A percentile compares a stretch with the other conserved stretches of the same genome.
Conservation (phyloP, 1,140 invertebrate species). For the Papilio glaucus region DNA sequence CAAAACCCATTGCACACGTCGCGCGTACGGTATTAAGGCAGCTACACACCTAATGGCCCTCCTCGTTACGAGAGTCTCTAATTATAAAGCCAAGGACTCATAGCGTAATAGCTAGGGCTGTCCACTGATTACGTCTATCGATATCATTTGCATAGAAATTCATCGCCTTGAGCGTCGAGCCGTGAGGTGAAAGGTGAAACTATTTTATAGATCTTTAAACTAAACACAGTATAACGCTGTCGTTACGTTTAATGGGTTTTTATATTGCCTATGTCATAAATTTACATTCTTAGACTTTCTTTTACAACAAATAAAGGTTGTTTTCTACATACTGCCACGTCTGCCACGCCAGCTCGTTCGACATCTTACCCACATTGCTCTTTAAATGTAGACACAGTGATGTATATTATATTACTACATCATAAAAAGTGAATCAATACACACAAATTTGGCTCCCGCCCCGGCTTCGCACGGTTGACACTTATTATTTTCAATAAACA, state of each 20-base stretch:
- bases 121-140: slow-evolving; percentile 47
- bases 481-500: too few relatives aligned
- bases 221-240: background rate
- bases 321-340: too few relatives aligned
- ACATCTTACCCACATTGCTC: too few relatives aligned
- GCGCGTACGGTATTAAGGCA: slow-evolving; percentile 54
- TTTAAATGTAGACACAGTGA: too few relatives aligned
- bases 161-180: background rate
- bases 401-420: too few relatives aligned
- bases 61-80: slow-evolving; percentile 57
- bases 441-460: too few relatives aligned
- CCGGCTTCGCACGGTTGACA: too few relatives aligned
- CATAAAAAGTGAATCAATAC: too few relatives aligned
- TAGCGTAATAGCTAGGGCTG: slow-evolving; percentile 46
- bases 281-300: background rate
- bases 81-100: slow-evolving; percentile 59
- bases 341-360: too few relatives aligned
- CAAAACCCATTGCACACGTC: slow-evolving; percentile 61
- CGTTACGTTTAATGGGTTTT: background rate
- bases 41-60: slow-evolving; percentile 58
- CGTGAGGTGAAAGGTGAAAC: slow-evolving; percentile 15
- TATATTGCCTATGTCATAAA: background rate
- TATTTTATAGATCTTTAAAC: background rate
- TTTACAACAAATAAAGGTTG: background rate
- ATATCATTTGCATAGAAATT: slow-evolving; percentile 57